Percentiles rank a stretch among this genome's conserved stretches.
phyloP scores from a whole-genome alignment of 2,113 vertebrate species.

The Grus americana region DNA sequence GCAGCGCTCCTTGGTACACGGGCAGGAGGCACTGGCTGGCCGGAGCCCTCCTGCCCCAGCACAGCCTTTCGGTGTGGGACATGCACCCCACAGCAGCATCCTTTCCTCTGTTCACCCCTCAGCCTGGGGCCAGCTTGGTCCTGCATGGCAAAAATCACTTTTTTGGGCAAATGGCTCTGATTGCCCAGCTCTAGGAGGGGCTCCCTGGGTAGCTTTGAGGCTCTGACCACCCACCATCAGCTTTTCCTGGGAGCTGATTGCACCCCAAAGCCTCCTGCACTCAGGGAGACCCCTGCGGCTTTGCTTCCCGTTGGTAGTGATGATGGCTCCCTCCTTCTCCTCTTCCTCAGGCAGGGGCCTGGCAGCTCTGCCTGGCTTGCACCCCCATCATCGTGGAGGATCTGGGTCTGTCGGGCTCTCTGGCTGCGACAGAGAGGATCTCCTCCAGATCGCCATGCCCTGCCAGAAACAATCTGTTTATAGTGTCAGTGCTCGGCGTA shows the following conservation, averaged over 20 bases:
- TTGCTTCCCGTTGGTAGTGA: neutral
- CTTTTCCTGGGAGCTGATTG: neutral
- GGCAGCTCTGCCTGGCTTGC: neutral
- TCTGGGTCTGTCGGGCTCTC: neutral
- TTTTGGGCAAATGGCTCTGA: neutral
- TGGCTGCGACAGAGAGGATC: neutral
- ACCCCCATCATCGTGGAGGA: fast-evolving
- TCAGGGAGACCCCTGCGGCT: neutral
- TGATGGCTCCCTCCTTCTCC: neutral
- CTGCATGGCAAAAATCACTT: neutral
- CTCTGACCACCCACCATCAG: neutral
- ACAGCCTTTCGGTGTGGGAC: fast-evolving
- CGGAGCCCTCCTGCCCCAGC: neutral
- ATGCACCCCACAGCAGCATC: neutral
- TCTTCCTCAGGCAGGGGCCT: neutral
- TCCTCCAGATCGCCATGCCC: neutral
- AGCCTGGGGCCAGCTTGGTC: neutral
- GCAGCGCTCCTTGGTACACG: neutral
- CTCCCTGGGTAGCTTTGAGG: neutral
- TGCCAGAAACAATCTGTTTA: slow-evolving; percentile 54
- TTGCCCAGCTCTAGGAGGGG: neutral
- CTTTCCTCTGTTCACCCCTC: neutral
- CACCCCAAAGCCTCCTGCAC: neutral
- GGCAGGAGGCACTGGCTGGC: neutral
- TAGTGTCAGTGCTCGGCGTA: neutral